These are phyloP conservation scores for Grallaria varia DNA, from an alignment of 2,113 vertebrate species.

Conservation along the genomic window DNA sequence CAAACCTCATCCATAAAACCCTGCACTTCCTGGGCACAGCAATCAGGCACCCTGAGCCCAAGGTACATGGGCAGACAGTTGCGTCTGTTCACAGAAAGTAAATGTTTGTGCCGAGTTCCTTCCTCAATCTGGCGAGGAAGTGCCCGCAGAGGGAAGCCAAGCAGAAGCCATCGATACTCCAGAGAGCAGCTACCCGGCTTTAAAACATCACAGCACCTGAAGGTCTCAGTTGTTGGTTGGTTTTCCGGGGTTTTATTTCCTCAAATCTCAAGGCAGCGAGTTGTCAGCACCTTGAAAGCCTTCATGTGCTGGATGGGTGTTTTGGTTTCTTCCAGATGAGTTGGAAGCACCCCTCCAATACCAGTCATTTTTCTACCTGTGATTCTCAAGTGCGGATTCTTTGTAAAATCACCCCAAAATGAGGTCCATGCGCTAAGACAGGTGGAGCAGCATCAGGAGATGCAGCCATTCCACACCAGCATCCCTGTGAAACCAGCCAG, in stretches of 20 bases:
- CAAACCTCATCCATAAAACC: not conserved
- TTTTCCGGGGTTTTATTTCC: not conserved
- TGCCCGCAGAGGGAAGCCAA: not conserved
- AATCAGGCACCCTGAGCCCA: not conserved
- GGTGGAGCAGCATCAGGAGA: not conserved
- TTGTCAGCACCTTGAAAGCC: not conserved
- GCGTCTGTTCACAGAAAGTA: not conserved
- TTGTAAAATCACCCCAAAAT: not conserved
- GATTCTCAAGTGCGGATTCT: not conserved
- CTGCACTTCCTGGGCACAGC: not conserved
- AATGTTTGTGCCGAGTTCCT: not conserved
- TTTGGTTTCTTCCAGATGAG: not conserved
- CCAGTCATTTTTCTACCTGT: not conserved
- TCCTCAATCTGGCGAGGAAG: not conserved
- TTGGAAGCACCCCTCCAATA: rapidly evolving
- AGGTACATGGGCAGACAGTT: not conserved
- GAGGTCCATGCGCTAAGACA: not conserved
- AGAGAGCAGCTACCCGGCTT: not conserved
- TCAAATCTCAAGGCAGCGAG: not conserved
- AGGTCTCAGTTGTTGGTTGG: not conserved
- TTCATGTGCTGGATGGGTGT: not conserved
- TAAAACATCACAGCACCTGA: not conserved
- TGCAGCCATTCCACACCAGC: not conserved
- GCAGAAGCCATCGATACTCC: not conserved
- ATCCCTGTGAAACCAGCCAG: not conserved